Base-by-base conservation (phyloP, 2,888 invertebrate species). In the Nezara viridula region DNA sequence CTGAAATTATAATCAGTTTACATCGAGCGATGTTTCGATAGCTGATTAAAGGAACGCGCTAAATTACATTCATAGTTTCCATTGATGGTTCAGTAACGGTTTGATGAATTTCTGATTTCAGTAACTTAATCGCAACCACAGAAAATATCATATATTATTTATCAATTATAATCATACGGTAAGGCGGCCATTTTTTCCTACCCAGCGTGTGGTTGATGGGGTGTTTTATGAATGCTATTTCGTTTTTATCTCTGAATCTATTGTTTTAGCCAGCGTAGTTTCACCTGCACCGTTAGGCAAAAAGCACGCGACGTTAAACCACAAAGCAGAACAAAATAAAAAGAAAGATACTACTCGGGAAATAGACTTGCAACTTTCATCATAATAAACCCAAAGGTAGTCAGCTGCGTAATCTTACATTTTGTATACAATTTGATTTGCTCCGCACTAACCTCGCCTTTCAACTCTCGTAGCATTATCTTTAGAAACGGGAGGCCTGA, bases 271-370 rank as follows among this genome's bases (percentile, higher is more conserved):
- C 32, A 37, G 86, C n/a, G 50, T 86, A 86, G 86, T 86, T 86
- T 86, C 52, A 14, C 86, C 47, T 4, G 81, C 19, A 50, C 86
- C 86, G 86, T 86, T 86, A 86, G 86, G 49, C 50, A 86, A 86
- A 52, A 52, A 86, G 86, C 86, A 86, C 86, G 86, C 86, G 50
- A 86, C 86, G 50, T 86, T 47, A 86, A 81, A 86, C 86, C 86
- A 86, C 86, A 49, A 52, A 86, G 86, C 86, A 86, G 86, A 86
- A 86, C 86, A 86, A 86, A 86, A 50, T 50, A 86, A 86, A 86
- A 49, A 86, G 47, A 52, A 47, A 85, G 50, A 85, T n/a, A 50
- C 19, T 10, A 47, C 40, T 24, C 77, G 9, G 40, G 77, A 77
- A 81, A 81, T 40, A 81, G 81, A 44, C n/a, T 81, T 81, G 19